A percentile compares a stretch with the other conserved stretches of the same genome.
These are phyloP conservation scores for Hydrolagus colliei DNA, from an alignment of 2,797 vertebrate species.

Conservation along the genomic window DNA sequence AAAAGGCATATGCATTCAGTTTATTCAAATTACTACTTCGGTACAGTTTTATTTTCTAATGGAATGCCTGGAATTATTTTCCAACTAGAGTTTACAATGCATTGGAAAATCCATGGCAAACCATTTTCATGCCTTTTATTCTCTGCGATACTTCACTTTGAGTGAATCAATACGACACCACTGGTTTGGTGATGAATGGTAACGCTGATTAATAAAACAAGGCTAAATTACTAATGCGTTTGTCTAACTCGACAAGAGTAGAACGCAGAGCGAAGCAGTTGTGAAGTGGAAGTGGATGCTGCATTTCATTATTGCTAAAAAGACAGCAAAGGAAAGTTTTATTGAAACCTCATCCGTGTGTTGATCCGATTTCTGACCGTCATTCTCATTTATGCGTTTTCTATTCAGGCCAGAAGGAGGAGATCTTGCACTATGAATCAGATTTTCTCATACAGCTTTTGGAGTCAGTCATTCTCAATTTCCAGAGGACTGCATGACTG, in stretches of 20 bases:
- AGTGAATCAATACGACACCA: neutral
- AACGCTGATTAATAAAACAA: neutral
- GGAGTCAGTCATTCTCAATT: neutral
- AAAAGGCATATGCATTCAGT: neutral
- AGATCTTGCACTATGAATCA: neutral
- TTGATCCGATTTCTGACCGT: conserved; percentile 24
- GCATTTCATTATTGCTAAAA: neutral
- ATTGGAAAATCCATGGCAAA: neutral
- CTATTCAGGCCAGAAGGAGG: neutral
- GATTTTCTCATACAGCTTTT: conserved; percentile 15
- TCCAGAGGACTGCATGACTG: neutral
- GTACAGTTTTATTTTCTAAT: neutral
- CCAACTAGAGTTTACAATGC: too few relatives aligned
- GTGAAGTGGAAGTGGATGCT: neutral
- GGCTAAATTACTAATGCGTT: neutral
- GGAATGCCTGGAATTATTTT: too few relatives aligned
- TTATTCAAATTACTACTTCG: neutral
- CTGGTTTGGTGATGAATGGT: neutral
- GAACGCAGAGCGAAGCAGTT: neutral
- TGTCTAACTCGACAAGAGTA: neutral
- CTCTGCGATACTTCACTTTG: neutral
- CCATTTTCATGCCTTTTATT: neutral
- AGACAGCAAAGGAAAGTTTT: neutral
- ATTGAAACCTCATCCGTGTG: neutral
- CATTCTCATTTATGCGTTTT: neutral